These are phyloP conservation scores for Zoanthus solanderi DNA, from an alignment of 92 coral and sea anemone species.

Conservation along the genomic window DNA sequence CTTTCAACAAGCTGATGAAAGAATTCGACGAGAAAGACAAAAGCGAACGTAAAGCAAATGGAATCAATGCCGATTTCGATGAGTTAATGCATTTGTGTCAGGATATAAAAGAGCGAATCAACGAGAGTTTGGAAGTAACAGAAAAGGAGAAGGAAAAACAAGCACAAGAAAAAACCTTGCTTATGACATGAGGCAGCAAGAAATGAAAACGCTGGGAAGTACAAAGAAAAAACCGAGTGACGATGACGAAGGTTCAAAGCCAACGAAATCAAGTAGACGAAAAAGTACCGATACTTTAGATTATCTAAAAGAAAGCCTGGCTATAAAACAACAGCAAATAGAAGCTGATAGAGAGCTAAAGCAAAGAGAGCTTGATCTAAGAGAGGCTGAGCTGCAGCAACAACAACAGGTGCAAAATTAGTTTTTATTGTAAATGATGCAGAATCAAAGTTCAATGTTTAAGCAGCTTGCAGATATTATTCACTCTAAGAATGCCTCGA, in stretches of 20 bases:
- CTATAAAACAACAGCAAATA: slow-evolving; percentile 39
- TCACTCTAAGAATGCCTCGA: not conserved
- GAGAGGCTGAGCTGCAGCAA: slow-evolving; percentile 38
- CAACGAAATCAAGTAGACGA: slow-evolving; percentile 41
- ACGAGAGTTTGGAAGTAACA: slow-evolving; percentile 50
- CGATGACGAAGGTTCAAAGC: slow-evolving; percentile 37
- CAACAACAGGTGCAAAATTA: slow-evolving; percentile 36
- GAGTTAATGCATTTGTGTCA: no score
- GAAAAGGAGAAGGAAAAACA: slow-evolving; percentile 47
- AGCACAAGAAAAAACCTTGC: slow-evolving; percentile 54
- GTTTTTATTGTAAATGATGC: slow-evolving; percentile 49
- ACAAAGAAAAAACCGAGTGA: slow-evolving; percentile 43
- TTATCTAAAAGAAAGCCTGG: slow-evolving; percentile 46
- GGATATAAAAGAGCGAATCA: slow-evolving; percentile 28
- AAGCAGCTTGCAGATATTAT: slow-evolving; percentile 14
- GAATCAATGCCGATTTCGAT: not conserved
- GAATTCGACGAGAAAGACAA: slow-evolving; percentile 11
- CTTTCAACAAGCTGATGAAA: not conserved
- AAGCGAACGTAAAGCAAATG: not conserved
- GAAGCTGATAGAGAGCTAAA: slow-evolving; percentile 41
- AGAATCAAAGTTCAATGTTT: slow-evolving; percentile 51
- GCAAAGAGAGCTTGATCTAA: slow-evolving; percentile 45
- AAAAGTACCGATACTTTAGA: slow-evolving; percentile 48
- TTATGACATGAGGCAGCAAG: slow-evolving; percentile 50
- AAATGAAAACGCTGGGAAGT: slow-evolving; percentile 47